Evolutionary conservation across 2,113 vertebrate species (phyloP).

Genomic region (Takifugu flavidus): DNA sequence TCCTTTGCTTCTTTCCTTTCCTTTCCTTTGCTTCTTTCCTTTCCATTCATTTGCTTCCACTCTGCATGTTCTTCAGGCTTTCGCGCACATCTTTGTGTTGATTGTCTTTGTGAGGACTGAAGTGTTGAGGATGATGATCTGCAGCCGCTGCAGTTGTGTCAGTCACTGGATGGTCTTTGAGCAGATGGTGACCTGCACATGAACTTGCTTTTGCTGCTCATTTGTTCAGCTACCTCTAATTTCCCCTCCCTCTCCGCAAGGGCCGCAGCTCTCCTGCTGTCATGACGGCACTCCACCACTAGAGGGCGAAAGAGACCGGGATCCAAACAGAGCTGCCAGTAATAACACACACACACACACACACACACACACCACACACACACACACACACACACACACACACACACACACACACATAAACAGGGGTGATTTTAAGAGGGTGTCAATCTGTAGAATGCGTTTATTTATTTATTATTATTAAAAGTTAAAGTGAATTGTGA

Average conservation of each 20-base stretch:
- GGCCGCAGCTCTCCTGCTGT: background rate
- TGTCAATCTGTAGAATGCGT: too few relatives aligned
- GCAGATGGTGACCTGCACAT: conserved; percentile 91
- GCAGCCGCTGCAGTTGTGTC: conserved; percentile 79
- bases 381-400: too few relatives aligned
- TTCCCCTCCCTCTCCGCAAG: conserved; percentile 61
- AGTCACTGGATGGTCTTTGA: conserved; percentile 76
- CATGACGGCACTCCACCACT: conserved; percentile 31
- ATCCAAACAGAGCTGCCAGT: conserved; percentile 24
- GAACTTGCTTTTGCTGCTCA: conserved; percentile 80
- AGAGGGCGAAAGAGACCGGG: conserved; percentile 81
- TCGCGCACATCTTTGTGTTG: conserved; percentile 51
- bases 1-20: conserved; percentile 22
- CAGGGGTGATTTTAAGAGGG: too few relatives aligned
- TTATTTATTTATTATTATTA: too few relatives aligned
- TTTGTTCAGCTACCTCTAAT: conserved; percentile 89
- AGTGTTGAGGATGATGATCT: conserved; percentile 73
- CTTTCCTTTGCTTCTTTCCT: conserved; percentile 32
- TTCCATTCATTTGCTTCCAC: conserved; percentile 35
- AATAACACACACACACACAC: too few relatives aligned
- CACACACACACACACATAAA: too few relatives aligned
- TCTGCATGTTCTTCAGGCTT: conserved; percentile 67
- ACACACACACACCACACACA: too few relatives aligned
- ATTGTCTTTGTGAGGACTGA: conserved; percentile 41
- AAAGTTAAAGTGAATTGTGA: too few relatives aligned